Base-by-base conservation (phyloP, 1,140 invertebrate species). In the Orchestia grillus region DNA sequence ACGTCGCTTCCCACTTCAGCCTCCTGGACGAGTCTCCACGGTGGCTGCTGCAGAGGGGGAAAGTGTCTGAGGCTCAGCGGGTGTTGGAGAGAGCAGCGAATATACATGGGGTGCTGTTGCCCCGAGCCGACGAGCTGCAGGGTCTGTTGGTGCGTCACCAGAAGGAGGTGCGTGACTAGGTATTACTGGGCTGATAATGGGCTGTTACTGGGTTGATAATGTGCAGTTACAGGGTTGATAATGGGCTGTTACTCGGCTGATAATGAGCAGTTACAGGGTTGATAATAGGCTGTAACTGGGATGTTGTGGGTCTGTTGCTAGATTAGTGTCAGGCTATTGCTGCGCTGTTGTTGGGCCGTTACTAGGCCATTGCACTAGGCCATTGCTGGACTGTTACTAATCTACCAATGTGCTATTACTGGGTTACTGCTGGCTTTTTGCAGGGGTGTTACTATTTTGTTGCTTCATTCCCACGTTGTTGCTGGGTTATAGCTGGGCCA, bases 1-100 rank as follows among this genome's bases (percentile, higher is more conserved):
- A n/a, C n/a, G n/a, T n/a, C n/a, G n/a, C n/a, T n/a, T n/a, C 47
- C 6, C 47, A 19, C 47, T n/a, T 23, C 87, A 96, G 96, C 47
- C 98, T 97, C 97, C 97, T 97, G 96, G 97, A 96, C 28, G 97
- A 97, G 95, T 97, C 97, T 87, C 97, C 97, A 47, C 96, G 96
- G 36, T 97, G 96, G 97, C 87, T 97, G 87, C 45, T 97, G 77
- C 90, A 95, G 77, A 45, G 97, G 40, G 96, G 96, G 16, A 57
- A 96, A 28, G 57, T 90, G 28, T 44, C 95, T n/a, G 96, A 96
- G 96, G 97, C 97, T 6, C 91, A 95, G 41, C 47, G n/a, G 11
- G 96, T 44, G 28, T 96, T 97, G 87, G n/a, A 96, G 45, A 95
- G 96, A 42, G 96, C 87, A 0, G 96, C 96, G 4, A 47, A 45